phyloP scores from a whole-genome alignment of 2,888 invertebrate genomes.

The Agrenia bidenticulata region DNA sequence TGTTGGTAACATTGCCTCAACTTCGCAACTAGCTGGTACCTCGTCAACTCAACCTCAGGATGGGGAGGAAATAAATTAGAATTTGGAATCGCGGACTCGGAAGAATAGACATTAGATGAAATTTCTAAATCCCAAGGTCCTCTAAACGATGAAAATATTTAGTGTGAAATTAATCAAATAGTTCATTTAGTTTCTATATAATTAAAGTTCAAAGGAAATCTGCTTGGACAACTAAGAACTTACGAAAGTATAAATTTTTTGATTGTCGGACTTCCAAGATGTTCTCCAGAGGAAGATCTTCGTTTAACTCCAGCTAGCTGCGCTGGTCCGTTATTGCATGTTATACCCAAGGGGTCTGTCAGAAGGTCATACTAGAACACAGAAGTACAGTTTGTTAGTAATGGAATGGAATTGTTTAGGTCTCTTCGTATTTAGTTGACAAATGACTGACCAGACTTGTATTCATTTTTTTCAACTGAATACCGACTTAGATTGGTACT shows the following conservation, averaged over 20 bases:
- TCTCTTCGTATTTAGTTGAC: not conserved
- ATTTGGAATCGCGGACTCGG: conserved; percentile 81
- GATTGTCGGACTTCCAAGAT: conserved; percentile 69
- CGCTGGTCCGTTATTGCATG: conserved; percentile 60
- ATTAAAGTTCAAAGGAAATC: too few species aligned
- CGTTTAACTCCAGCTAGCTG: conserved; percentile 39
- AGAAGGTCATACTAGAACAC: conserved; percentile 80
- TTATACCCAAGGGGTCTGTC: conserved; percentile 85
- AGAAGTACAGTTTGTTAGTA: too few species aligned
- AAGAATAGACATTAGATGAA: conserved; percentile 85
- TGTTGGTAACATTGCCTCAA: conserved; percentile 90
- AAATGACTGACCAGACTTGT: too few species aligned
- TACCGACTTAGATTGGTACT: too few species aligned
- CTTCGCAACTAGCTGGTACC: conserved; percentile 79
- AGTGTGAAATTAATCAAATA: conserved; percentile 4
- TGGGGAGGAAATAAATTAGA: conserved; percentile 91
- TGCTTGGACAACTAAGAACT: conserved; percentile 53
- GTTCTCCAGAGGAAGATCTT: conserved; percentile 66
- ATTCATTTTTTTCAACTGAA: too few species aligned
- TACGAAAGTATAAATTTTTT: conserved; percentile 82
- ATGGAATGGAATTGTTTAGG: conserved; percentile 1
- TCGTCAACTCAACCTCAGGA: conserved; percentile 87
- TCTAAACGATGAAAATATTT: conserved; percentile 53
- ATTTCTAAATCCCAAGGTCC: conserved; percentile 96
- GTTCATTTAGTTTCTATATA: too few species aligned